A percentile compares a stretch with the other conserved stretches of the same genome.
These are phyloP conservation scores for Drosophila mettleri DNA, from an alignment of 2,888 invertebrate genomes.

Conservation along the genomic window DNA sequence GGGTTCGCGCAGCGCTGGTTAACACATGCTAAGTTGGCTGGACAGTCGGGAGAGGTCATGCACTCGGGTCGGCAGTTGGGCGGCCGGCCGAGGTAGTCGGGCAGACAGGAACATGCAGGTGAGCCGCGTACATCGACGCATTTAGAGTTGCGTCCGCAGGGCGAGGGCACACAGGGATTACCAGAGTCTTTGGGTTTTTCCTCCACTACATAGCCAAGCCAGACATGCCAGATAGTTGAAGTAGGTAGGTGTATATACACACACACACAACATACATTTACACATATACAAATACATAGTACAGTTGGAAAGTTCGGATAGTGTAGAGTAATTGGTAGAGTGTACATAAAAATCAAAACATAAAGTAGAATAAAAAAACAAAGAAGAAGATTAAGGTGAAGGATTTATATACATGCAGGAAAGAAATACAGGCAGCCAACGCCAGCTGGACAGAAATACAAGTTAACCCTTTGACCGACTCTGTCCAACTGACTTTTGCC, in stretches of 20 bases:
- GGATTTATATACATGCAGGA: conserved; percentile 75
- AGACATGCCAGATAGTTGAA: conserved; percentile 57
- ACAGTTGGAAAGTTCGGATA: conserved; percentile 56
- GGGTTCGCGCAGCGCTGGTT: conserved; percentile 92
- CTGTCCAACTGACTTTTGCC: conserved; percentile 41
- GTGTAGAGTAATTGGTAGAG: conserved; percentile 63
- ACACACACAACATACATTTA: conserved; percentile 65
- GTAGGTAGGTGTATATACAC: conserved; percentile 58
- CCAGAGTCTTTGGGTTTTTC: conserved; percentile 86
- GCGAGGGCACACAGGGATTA: conserved; percentile 93
- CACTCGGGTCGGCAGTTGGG: conserved; percentile 94
- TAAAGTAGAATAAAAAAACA: conserved; percentile 54
- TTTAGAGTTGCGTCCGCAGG: conserved; percentile 94
- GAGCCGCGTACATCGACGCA: conserved; percentile 90
- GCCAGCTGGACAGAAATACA: conserved; percentile 52
- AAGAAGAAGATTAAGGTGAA: conserved; percentile 62
- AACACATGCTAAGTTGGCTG: conserved; percentile 91
- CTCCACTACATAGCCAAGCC: conserved; percentile 83
- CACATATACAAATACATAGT: conserved; percentile 69
- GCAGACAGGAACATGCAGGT: conserved; percentile 92
- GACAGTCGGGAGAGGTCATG: conserved; percentile 90
- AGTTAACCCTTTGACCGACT: not conserved
- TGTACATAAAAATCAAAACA: conserved; percentile 71
- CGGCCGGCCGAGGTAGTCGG: conserved; percentile 92
- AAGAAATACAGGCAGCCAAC: conserved; percentile 25